These are phyloP conservation scores for Tetragonula carbonaria DNA, from an alignment of 2,888 invertebrate species.

Conservation along the genomic window DNA sequence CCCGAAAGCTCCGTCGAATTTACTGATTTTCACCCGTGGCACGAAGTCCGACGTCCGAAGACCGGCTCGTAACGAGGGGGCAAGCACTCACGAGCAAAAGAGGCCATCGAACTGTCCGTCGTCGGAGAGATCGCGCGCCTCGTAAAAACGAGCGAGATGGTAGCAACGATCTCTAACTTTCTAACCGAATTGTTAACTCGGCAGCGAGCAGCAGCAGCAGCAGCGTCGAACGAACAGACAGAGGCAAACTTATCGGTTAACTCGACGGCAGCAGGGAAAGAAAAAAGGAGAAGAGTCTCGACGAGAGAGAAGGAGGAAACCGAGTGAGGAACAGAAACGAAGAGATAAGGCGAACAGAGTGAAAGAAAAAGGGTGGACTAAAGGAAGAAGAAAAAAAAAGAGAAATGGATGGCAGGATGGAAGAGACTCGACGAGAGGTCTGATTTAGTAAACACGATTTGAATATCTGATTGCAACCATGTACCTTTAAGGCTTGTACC, in stretches of 20 bases:
- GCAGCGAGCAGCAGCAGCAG: slow-evolving; percentile 61
- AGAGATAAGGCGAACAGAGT: slow-evolving; percentile 37
- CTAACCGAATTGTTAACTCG: slow-evolving; percentile 82
- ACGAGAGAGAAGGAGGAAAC: slow-evolving; percentile 28
- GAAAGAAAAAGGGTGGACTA: slow-evolving; percentile 23
- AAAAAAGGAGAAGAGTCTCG: slow-evolving; percentile 4
- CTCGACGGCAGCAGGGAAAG: slow-evolving; percentile 70
- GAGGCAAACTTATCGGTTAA: slow-evolving; percentile 77
- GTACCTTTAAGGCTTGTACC: slow-evolving; percentile 60
- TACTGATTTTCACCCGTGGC: slow-evolving; percentile 70
- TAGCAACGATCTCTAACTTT: slow-evolving; percentile 73
- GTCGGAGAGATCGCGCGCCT: slow-evolving; percentile 60
- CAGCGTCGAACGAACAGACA: slow-evolving; percentile 62
- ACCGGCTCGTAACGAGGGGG: slow-evolving; percentile 58
- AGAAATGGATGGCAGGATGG: slow-evolving; percentile 13
- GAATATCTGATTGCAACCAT: slow-evolving; percentile 79
- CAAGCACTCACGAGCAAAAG: slow-evolving; percentile 61
- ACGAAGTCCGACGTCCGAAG: slow-evolving; percentile 61
- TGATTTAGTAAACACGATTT: slow-evolving; percentile 80
- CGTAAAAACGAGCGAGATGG: slow-evolving; percentile 39
- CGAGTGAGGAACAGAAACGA: background rate
- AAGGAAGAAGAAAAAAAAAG: slow-evolving; percentile 28
- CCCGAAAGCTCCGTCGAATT: slow-evolving; percentile 56
- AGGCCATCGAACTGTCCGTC: slow-evolving; percentile 60
- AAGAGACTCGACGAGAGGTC: slow-evolving; percentile 42